Conservation (phyloP, 2,888 invertebrate genomes). For the Xiphydria camelus region DNA sequence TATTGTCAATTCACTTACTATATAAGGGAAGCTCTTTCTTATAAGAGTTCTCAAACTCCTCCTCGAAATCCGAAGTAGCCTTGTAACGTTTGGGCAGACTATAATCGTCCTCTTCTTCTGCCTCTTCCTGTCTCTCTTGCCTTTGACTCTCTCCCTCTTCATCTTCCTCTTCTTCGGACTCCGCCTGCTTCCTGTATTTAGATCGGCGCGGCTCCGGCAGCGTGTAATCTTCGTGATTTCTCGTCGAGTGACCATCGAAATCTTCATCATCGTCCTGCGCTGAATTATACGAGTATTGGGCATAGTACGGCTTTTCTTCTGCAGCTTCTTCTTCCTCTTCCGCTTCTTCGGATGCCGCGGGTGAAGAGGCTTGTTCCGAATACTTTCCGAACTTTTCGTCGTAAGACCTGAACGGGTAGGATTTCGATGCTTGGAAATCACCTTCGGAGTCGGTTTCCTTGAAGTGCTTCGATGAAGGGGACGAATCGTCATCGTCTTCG, state of each 20-base stretch:
- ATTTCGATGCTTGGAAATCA: constrained; percentile 34
- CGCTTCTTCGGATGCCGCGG: too few relatives aligned
- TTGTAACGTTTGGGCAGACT: constrained; percentile 13
- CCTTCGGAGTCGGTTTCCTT: constrained; percentile 23
- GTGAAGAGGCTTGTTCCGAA: constrained; percentile 22
- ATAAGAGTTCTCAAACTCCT: constrained; percentile 40
- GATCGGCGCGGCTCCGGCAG: constrained; percentile 16
- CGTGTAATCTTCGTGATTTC: constrained; percentile 17
- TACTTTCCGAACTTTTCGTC: constrained; percentile 43
- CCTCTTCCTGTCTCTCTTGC: constrained; percentile 27
- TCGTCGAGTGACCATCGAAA: constrained; percentile 20
- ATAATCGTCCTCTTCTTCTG: constrained; percentile 24
- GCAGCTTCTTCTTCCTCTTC: constrained; percentile 25
- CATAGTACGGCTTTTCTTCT: constrained; percentile 27
- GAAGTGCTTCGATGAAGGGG: constrained; percentile 19
- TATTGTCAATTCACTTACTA: constrained; percentile 23
- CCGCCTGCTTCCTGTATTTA: constrained; percentile 5
- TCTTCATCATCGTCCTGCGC: constrained; percentile 21
- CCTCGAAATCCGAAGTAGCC: too few relatives aligned
- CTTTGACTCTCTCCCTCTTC: constrained; percentile 32
- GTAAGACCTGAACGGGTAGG: constrained; percentile 33
- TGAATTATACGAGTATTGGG: constrained; percentile 17
- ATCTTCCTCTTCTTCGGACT: constrained; percentile 32
- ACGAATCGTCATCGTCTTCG: constrained; percentile 19
- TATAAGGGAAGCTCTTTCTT: constrained; percentile 29